Conservation (phyloP, 2,797 vertebrate genomes). For the Rhyacichthys aspro region DNA sequence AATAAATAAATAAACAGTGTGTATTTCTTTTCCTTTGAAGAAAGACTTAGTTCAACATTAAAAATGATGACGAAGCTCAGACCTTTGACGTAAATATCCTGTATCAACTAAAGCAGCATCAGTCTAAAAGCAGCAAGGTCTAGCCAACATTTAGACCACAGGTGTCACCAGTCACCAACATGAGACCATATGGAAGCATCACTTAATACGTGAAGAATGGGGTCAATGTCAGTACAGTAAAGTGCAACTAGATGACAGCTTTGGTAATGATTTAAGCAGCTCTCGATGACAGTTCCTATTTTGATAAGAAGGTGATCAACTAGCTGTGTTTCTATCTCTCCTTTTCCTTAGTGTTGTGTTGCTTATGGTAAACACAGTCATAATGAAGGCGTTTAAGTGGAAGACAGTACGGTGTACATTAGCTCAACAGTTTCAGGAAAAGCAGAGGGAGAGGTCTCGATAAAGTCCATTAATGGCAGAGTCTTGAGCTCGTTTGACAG, state of each 20-base stretch:
- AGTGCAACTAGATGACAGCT: conserved; percentile 1
- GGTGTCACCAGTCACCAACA: conserved; percentile 27
- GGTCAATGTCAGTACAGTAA: conserved; percentile 3
- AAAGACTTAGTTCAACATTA: not conserved
- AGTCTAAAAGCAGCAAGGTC: not conserved
- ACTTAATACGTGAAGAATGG: not conserved
- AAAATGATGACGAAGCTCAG: no score
- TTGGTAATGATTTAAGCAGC: not conserved
- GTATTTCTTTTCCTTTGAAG: no score
- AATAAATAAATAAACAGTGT: no score
- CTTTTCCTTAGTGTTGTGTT: not conserved
- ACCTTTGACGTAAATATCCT: conserved; percentile 26
- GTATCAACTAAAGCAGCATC: conserved; percentile 6
- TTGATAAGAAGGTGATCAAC: not conserved
- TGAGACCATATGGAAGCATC: not conserved
- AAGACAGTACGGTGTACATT: conserved; percentile 29
- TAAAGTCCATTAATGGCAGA: conserved; percentile 19
- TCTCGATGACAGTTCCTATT: not conserved
- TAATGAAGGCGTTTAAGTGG: not conserved
- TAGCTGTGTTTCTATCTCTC: not conserved
- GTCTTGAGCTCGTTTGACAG: conserved; percentile 24
- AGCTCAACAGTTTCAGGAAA: conserved; percentile 12
- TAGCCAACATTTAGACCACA: conserved; percentile 4
- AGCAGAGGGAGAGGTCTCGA: conserved; percentile 14
- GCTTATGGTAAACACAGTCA: not conserved